Percentiles rank a stretch among this genome's conserved stretches.
Conservation (phyloP, 2,888 invertebrate species). For the Tinea pellionella region DNA sequence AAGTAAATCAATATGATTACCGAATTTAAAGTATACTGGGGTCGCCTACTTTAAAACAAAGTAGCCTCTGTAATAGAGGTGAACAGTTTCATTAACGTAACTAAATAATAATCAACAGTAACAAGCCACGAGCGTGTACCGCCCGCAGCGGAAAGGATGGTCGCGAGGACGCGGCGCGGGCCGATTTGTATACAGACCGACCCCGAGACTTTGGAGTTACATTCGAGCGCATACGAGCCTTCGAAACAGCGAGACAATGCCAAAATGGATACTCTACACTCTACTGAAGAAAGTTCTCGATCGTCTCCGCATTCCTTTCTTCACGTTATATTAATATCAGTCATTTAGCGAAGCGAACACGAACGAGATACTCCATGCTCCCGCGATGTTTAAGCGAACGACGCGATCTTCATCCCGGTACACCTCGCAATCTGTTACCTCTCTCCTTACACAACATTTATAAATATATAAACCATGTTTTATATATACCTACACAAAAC, state of each 20-base stretch:
- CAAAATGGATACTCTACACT: neutral
- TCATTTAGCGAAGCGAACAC: constrained; percentile 3
- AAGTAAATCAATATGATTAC: constrained; percentile 52
- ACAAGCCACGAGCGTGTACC: constrained; percentile 1
- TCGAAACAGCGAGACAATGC: no score
- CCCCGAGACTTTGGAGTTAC: neutral
- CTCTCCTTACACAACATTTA: neutral
- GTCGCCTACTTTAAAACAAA: neutral
- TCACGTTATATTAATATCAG: neutral
- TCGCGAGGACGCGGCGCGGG: neutral
- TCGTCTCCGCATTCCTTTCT: constrained; percentile 1
- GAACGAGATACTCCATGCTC: neutral
- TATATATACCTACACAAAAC: neutral
- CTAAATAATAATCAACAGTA: constrained; percentile 17
- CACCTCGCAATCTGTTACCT: neutral
- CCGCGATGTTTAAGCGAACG: neutral
- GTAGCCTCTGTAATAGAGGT: neutral
- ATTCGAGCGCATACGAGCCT: neutral
- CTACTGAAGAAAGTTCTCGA: neutral
- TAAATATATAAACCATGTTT: neutral
- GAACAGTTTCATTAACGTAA: neutral
- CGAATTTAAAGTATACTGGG: neutral
- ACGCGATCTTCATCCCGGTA: neutral
- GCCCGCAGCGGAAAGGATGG: neutral
- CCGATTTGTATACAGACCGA: neutral